phyloP scores from a whole-genome alignment of 1,140 invertebrate genomes.

The Orchesella cincta region DNA sequence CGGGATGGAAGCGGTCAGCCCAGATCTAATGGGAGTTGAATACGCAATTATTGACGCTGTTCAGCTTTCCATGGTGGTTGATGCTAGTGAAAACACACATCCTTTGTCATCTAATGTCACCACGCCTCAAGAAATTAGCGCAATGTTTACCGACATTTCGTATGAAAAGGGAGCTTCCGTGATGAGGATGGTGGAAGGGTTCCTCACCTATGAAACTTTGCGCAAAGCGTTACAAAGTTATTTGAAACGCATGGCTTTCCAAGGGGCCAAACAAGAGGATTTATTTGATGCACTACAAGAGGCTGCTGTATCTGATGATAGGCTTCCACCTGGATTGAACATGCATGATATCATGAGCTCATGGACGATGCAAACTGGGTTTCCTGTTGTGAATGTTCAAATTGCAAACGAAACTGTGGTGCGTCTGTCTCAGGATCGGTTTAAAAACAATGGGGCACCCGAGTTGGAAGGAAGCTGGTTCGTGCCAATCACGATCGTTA shows the following conservation, averaged over 20 bases:
- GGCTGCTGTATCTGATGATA: not conserved
- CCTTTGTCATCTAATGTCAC: conserved; percentile 13
- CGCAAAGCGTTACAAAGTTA: conserved; percentile 56
- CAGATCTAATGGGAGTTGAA: conserved; percentile 18
- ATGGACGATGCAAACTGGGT: not conserved
- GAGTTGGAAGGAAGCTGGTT: not conserved
- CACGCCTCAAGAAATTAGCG: conserved; percentile 70
- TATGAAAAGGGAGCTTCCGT: conserved; percentile 57
- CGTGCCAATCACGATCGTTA: not conserved
- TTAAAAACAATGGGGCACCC: not conserved
- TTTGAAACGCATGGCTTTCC: conserved; percentile 58
- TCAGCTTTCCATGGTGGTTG: conserved; percentile 22
- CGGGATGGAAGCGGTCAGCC: conserved; percentile 46
- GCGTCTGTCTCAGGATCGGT: not conserved
- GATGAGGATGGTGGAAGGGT: conserved; percentile 65
- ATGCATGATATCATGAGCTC: not conserved
- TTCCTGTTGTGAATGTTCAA: conserved; percentile 10
- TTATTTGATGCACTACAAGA: conserved; percentile 73
- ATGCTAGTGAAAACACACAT: conserved; percentile 2
- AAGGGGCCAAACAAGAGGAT: conserved; percentile 80
- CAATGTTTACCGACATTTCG: conserved; percentile 20
- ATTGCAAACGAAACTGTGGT: not conserved
- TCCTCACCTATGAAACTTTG: conserved; percentile 61
- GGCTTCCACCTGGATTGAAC: conserved; percentile 51
- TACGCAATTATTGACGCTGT: not conserved